Base-by-base conservation (phyloP, 2,113 vertebrate genomes). In the Rissa tridactyla region DNA sequence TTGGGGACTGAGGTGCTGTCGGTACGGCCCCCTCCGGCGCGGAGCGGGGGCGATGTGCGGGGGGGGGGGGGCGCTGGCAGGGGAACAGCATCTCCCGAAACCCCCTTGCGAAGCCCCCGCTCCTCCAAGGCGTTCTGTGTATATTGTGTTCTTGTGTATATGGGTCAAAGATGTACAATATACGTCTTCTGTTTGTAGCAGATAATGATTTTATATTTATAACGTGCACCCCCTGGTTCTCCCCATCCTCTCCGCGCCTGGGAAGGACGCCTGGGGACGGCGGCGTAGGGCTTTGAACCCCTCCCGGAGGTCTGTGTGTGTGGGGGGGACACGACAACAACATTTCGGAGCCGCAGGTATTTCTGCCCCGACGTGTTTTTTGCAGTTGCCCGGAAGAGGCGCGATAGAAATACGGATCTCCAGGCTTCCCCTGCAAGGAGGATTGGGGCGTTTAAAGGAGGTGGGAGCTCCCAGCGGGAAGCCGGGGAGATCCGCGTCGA, bases 71-170 rank as follows among this genome's bases (percentile, higher is more conserved):
- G 60, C 9, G 93, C 88, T 90, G 82, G 51, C n/a, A 42, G 86
- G 91, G 96, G 94, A 92, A 61, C 80, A 77, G 71, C 90, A 91
- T 85, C 95, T 97, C 93, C 91, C 60, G 2, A 55, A 68, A 55
- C 18, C 78, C 82, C 90, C 91, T 93, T 70, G 89, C 88, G 26
- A 58, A 88, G 79, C 94, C 95, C 97, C 96, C 62, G 42, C 85
- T 91, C 84, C 95, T 90, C 89, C 58, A 88, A 98, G 97, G 95
- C 93, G 71, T 98, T 98, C 96, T 97, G 97, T 98, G 98, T 98
- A 98, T 97, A 98, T 98, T 97, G 98, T 98, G 98, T 98, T 98
- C 97, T 97, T 98, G 98, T 98, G 98, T 98, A 98, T 98, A 98
- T 98, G 98, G 97, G 97, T 98, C 97, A 96, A 73, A 98, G 98